Conservation (phyloP, 1,140 invertebrate genomes). For the Oncopeltus fasciatus region DNA sequence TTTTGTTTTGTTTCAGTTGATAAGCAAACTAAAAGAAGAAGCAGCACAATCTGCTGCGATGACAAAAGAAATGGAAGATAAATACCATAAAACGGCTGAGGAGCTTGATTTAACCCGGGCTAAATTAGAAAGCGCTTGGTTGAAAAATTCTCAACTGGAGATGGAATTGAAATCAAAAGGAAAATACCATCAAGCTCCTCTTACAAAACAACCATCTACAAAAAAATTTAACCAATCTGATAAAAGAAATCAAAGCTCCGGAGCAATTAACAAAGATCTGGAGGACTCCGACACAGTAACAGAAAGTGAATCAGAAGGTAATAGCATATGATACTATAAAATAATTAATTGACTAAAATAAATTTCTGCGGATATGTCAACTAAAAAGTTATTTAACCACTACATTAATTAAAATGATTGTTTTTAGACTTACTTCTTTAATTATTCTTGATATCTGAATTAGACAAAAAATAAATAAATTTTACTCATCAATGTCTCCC, state of each 20-base stretch:
- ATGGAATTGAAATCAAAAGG: slow-evolving; percentile 35
- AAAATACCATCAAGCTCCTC: slow-evolving; percentile 19
- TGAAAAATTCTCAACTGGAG: slow-evolving; percentile 57
- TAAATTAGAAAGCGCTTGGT: slow-evolving; percentile 63
- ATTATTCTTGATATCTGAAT: too few relatives aligned
- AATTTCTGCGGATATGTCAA: too few relatives aligned
- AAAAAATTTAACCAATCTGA: slow-evolving; percentile 20
- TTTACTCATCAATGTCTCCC: too few relatives aligned
- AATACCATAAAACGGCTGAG: slow-evolving; percentile 55
- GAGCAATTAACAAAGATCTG: slow-evolving; percentile 23
- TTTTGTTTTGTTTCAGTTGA: slow-evolving; percentile 22
- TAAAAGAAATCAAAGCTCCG: slow-evolving; percentile 20
- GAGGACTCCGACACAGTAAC: slow-evolving; percentile 26
- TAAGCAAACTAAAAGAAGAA: slow-evolving; percentile 48
- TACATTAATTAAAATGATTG: too few relatives aligned
- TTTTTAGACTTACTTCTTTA: too few relatives aligned
- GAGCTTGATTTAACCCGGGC: slow-evolving; percentile 57
- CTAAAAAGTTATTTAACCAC: too few relatives aligned
- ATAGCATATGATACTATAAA: not conserved
- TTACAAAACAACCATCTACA: slow-evolving; percentile 24
- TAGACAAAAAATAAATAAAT: too few relatives aligned
- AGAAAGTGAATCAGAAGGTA: slow-evolving; percentile 25
- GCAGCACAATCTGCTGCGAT: slow-evolving; percentile 57
- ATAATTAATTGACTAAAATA: too few relatives aligned
- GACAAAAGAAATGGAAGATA: slow-evolving; percentile 63